Percentiles rank a stretch among this genome's conserved stretches.
Evolutionary conservation across 2,888 invertebrate genomes (phyloP).

Genomic region (Parnassius smintheus): DNA sequence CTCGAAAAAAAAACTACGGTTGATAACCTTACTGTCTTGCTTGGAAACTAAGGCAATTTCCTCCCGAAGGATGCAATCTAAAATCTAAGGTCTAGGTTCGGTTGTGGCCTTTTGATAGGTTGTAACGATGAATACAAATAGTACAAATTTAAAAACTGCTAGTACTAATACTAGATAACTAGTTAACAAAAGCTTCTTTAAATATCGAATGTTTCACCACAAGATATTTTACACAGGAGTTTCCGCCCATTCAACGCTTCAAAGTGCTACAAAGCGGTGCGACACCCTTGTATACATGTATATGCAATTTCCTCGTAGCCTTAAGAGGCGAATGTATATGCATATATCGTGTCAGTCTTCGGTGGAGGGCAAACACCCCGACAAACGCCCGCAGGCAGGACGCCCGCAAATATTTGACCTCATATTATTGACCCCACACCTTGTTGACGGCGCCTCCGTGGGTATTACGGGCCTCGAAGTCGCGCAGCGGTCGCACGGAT

Average conservation of each 20-base stretch:
- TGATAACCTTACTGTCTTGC: too few relatives aligned
- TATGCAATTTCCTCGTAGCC: constrained; percentile 11
- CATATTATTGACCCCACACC: constrained; percentile 70
- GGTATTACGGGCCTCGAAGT: constrained; percentile 36
- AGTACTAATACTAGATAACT: too few relatives aligned
- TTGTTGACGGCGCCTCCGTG: constrained; percentile 36
- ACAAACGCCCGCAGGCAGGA: constrained; percentile 46
- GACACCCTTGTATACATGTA: not conserved
- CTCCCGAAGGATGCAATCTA: too few relatives aligned
- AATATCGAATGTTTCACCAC: not conserved
- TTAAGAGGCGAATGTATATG: constrained; percentile 35
- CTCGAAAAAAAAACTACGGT: too few relatives aligned
- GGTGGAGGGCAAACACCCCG: constrained; percentile 50
- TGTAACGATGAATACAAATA: too few relatives aligned
- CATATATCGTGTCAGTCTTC: constrained; percentile 38
- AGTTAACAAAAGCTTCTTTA: not conserved
- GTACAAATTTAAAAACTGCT: too few relatives aligned
- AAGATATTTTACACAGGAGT: not conserved
- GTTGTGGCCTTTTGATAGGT: too few relatives aligned
- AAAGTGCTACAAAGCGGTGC: constrained; percentile 1
- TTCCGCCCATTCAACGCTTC: not conserved
- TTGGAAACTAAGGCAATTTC: too few relatives aligned
- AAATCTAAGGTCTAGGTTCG: too few relatives aligned
- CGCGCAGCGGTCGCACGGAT: not conserved
- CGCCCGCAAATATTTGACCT: constrained; percentile 67